These are phyloP conservation scores for Eumacrocentrus americanus DNA, from an alignment of 2,888 invertebrate species.

Conservation along the genomic window DNA sequence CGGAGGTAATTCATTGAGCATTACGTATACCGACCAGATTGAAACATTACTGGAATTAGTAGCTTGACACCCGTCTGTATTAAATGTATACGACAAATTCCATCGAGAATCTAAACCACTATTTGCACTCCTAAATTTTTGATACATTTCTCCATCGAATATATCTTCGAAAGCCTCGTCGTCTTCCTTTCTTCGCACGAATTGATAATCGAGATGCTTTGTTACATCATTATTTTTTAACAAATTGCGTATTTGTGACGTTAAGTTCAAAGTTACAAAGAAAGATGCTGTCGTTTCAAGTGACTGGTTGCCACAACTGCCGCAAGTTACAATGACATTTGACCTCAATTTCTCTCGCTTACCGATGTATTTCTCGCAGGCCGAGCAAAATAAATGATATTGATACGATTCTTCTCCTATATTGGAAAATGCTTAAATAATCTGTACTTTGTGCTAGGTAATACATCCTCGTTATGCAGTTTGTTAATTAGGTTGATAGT, in stretches of 20 bases:
- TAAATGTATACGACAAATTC: conserved; percentile 21
- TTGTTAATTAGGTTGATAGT: background rate
- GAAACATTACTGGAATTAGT: conserved; percentile 8
- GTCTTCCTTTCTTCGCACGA: too few relatives aligned
- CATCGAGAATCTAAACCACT: too few relatives aligned
- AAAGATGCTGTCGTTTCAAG: background rate
- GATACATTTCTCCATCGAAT: too few relatives aligned
- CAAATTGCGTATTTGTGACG: background rate
- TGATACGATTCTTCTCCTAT: background rate
- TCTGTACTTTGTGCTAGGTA: background rate
- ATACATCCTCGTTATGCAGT: background rate
- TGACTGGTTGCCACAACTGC: background rate
- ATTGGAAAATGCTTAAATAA: background rate
- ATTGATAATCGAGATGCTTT: too few relatives aligned
- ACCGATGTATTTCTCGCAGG: background rate
- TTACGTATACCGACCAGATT: conserved; percentile 24
- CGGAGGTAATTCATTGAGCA: conserved; percentile 25
- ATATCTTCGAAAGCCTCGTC: too few relatives aligned
- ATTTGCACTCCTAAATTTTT: too few relatives aligned
- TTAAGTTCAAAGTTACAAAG: background rate
- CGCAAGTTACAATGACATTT: background rate
- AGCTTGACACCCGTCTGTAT: conserved; percentile 21
- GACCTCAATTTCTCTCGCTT: background rate
- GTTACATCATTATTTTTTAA: too few relatives aligned
- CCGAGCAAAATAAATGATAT: background rate